Evolutionary conservation across 2,797 vertebrate genomes (phyloP), one percentile per base, ranked within the genome.

Genomic region (Cephalopachus bancanus): DNA sequence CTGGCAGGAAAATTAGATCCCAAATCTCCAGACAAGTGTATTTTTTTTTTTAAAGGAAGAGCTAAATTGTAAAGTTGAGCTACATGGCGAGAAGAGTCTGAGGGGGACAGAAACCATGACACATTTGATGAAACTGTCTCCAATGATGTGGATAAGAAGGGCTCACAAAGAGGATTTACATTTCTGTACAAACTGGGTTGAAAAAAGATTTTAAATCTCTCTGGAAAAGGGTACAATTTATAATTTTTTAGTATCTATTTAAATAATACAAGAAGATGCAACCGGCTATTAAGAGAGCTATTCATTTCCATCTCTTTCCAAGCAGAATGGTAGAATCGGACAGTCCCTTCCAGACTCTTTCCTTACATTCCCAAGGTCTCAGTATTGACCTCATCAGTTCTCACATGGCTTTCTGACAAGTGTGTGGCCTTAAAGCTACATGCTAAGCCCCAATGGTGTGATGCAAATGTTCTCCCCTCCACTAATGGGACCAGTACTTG

Each of bases 21-120:
- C 80, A 94, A 92, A 94, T 97, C 89, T 95, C 75, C 37, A 92
- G 86, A 55, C 91, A 95, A 91, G 15, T 24, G 0, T n/a, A 9
- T 74, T 76, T 96, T 87, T 93, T 93, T 37, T 93, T 51, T 44
- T 53, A 51, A 95, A 95, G 80, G 83, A 94, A 83, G 64, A 84
- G 93, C 94, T 95, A 83, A 97, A 94, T 53, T 92, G 74, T 89
- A 97, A 97, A 96, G 55, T 60, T 95, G 44, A 94, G 62, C 71
- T 88, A 44, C 24, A 55, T 64, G 14, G 57, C n/a, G 75, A 90
- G 86, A 93, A 84, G 79, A 95, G 81, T 96, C 92, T 74, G 75
- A 97, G 84, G 72, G 71, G 62, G 28, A 78, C 87, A 64, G 92
- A 97, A 93, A 89, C 89, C 74, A 91, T 75, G 78, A 83, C n/a